Evolutionary conservation across 2,797 vertebrate genomes (phyloP), one percentile per base, ranked within the genome.

Genomic region (Spatula clypeata): DNA sequence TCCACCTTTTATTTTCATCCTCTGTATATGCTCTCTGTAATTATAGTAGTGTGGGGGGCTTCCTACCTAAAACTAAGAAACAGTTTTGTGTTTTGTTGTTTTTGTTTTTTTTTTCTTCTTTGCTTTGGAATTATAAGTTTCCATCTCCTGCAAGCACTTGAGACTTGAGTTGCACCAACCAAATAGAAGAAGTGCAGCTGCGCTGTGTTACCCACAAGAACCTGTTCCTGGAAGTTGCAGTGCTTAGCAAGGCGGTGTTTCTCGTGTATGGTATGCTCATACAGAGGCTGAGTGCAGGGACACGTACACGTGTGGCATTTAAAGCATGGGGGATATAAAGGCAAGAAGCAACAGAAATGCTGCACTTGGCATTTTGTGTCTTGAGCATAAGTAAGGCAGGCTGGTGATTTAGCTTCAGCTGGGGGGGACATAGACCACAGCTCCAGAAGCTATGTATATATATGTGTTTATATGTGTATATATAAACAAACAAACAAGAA

Each of bases 301-400:
- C 18, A 9, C 2, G 19, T 7, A 0, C 4, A 2, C 14, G 8
- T 40, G 36, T 24, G 13, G 26, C 32, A 36, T 1, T 34, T 27
- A 18, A 1, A 23, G 19, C 51, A 21, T 0, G 0, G 29, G 70
- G 34, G 6, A 5, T 38, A 17, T 45, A 61, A 76, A 83, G 47
- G 34, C 57, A 60, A 73, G 51, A 27, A 81, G 62, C 24, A 60
- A 79, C 38, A 49, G 65, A 57, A 65, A 44, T 61, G 14, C 31
- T 69, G 38, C 32, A 20, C 1, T 47, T 42, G 9, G 40, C 15
- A 9, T 84, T 80, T 57, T 86, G 26, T 42, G 21, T 61, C 13
- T 62, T 80, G 27, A 1, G 4, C 36, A 3, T 9, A 80, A 60
- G 24, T 49, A 32, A 57, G 1, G 0, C 12, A 77, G 64, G 7